Evolutionary conservation across 2,797 vertebrate genomes (phyloP), one percentile per base, ranked within the genome.

Genomic region (Platalea minor): DNA sequence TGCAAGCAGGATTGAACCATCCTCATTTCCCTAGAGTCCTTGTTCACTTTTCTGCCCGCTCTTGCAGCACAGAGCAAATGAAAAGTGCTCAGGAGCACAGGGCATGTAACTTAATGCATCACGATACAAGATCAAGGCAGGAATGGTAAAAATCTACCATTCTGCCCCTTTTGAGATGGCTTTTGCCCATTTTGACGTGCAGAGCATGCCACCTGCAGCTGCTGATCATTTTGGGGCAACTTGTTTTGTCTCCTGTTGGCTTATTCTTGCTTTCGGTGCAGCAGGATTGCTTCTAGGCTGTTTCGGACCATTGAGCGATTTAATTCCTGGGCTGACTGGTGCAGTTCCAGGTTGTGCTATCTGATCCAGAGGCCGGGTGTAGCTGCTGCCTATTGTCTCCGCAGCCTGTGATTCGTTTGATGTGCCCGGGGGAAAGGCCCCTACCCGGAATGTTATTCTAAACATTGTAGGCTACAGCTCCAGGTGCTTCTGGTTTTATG

Each of bases 231-330:
- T 19, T 7, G 29, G 26, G 14, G 33, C 12, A 7, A 8, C n/a
- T 83, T 65, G 4, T 54, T 65, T 78, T 24, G 35, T 35, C 6
- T 37, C 39, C 33, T 29, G 5, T 21, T 46, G 28, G 29, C 21
- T 88, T 24, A 8, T n/a, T 25, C 37, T 24, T 0, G 0, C 8
- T 35, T 23, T 59, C 0, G 1, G 4, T 51, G n/a, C 1, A 1
- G 19, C 2, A 1, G 25, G 39, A 43, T 67, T 21, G 12, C 12
- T 41, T 51, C 23, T 4, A 13, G 60, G 51, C 37, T 19, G 61
- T 37, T 91, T 51, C 0, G 0, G 41, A 13, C 20, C 3, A 0
- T 10, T 72, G 37, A 67, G 21, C 2, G 0, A 10, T 72, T 63
- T 46, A 60, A 85, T 88, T 78, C n/a, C 46, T 57, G 41, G 19